Percentiles rank a stretch among this genome's conserved stretches.
phyloP scores from a whole-genome alignment of 2,113 vertebrate genomes.

The Leptocoma aspasia region DNA sequence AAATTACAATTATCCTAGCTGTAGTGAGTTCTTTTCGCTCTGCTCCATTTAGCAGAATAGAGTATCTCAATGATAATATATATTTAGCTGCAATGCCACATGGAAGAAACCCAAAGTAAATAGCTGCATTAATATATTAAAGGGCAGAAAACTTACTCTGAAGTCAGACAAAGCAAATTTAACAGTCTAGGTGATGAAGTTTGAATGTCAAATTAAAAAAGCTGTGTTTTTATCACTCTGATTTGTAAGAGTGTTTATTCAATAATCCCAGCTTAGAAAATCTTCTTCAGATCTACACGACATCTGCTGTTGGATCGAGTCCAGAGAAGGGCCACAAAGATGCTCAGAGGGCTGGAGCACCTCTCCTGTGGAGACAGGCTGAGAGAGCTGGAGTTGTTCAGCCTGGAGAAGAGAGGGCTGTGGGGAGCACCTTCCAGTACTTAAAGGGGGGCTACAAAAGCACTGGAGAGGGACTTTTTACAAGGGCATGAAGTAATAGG shows the following conservation, averaged over 20 bases:
- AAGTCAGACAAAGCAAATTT: not conserved
- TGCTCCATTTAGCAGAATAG: not conserved
- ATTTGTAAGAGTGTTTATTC: not conserved
- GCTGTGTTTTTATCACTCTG: not conserved
- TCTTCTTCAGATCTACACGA: not conserved
- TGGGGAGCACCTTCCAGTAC: not conserved
- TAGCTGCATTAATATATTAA: not conserved
- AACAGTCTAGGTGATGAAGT: not conserved
- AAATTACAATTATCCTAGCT: not conserved
- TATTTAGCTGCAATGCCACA: not conserved
- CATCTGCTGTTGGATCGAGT: accelerated
- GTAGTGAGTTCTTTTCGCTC: not conserved
- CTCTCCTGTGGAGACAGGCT: not conserved
- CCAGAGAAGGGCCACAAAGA: no score
- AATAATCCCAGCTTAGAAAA: not conserved
- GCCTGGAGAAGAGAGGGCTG: not conserved
- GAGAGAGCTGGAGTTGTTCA: not conserved
- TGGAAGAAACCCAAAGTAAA: not conserved
- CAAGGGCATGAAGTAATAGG: not conserved
- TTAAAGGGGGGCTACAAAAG: not conserved
- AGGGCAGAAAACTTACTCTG: not conserved
- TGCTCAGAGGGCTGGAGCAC: not conserved
- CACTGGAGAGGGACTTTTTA: not conserved
- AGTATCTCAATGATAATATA: not conserved
- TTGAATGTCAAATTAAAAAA: not conserved